phyloP scores from a whole-genome alignment of 2,797 vertebrate species.

The Prunella strophiata region DNA sequence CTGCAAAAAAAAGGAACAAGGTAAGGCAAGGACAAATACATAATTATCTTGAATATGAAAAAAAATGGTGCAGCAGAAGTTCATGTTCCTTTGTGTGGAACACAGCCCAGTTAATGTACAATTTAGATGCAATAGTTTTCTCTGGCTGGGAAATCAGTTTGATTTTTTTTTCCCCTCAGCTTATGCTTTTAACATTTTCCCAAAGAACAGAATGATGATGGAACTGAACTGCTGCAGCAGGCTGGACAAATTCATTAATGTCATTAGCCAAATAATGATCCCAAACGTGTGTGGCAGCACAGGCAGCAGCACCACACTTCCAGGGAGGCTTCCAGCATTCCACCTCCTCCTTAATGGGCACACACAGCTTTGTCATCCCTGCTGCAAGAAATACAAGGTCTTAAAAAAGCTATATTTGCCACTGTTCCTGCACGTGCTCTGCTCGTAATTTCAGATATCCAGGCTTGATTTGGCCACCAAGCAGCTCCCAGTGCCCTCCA shows the following conservation, averaged over 20 bases:
- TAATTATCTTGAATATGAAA: slow-evolving; percentile 60
- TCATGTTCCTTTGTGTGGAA: slow-evolving; percentile 47
- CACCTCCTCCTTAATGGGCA: not conserved
- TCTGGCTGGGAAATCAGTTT: slow-evolving; percentile 51
- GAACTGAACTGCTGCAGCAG: not conserved
- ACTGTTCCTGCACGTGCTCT: not conserved
- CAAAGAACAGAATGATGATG: slow-evolving; percentile 16
- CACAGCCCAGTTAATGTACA: slow-evolving; percentile 60
- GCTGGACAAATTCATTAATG: slow-evolving; percentile 53
- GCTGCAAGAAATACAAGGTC: not conserved
- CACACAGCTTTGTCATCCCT: not conserved
- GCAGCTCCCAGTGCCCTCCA: not conserved
- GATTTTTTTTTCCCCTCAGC: not conserved
- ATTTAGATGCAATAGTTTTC: slow-evolving; percentile 69
- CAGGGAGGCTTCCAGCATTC: not conserved
- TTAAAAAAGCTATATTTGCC: slow-evolving; percentile 31
- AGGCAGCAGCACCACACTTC: not conserved
- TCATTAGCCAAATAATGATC: slow-evolving; percentile 29
- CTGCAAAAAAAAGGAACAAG: slow-evolving; percentile 43
- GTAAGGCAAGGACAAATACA: slow-evolving; percentile 69
- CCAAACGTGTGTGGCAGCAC: not conserved
- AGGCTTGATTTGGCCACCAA: not conserved
- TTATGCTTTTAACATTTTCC: slow-evolving; percentile 59
- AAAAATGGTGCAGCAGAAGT: slow-evolving; percentile 42
- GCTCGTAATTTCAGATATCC: not conserved